Evolutionary conservation across 2,797 vertebrate genomes (phyloP), one percentile per base, ranked within the genome.

Genomic region (Gambusia yucatana): DNA sequence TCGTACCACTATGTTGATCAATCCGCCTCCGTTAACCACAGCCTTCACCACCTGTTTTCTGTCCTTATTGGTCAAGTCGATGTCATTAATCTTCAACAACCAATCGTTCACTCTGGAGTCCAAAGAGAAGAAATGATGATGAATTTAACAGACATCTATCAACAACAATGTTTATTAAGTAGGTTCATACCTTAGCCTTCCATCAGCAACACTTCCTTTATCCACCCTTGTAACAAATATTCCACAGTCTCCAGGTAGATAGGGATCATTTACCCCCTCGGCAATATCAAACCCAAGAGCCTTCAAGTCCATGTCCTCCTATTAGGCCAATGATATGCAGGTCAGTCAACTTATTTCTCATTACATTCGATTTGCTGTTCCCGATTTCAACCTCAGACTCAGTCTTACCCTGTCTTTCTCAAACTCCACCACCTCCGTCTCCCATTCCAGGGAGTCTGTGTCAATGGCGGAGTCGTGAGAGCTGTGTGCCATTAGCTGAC

Each of bases 151-250:
- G 74, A 65, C 10, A 0, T 2, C 17, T 61, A 30, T 6, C 0
- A 7, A 63, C 1, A 75, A 67, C 52, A 25, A n/a, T 0, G 39
- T 13, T 71, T 22, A 11, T 13, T 8, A 9, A 39, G 17, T 25
- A 25, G 6, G 33, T n/a, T 47, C 80, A 65, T 95, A 99, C 98
- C 98, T 97, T 92, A 99, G 95, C 75, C 97, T 97, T 84, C 98
- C 98, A 80, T 99, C 98, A 73, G 97, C 98, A 11, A 98, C 95
- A 93, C 98, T 99, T 96, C 98, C 98, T 97, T 98, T 99, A 93
- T 99, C 98, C 90, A 99, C 98, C 89, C 98, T 97, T 46, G 97
- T 99, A 50, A 99, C 98, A 47, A 99, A 99, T 96, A 99, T 98
- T 39, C 98, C 98, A 80, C 96, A 97, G 87, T 99, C 98, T 76